Evolutionary conservation across 2,888 invertebrate genomes (phyloP).

Genomic region (Pogonocherus hispidulus): DNA sequence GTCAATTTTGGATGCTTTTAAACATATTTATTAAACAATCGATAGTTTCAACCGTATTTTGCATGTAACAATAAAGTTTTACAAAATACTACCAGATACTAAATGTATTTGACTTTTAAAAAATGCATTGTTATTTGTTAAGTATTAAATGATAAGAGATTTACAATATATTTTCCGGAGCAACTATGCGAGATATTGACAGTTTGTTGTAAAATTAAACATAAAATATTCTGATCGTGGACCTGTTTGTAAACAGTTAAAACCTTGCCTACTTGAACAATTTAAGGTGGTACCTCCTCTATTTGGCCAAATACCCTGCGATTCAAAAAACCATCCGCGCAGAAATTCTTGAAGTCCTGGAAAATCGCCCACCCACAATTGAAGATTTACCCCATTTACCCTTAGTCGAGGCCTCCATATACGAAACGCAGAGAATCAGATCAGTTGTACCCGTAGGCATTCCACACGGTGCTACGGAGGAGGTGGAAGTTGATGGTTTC

Average conservation of each 20-base stretch:
- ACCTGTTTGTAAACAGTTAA: not conserved
- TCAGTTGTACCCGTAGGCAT: constrained; percentile 87
- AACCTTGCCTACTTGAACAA: no score
- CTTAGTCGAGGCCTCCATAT: constrained; percentile 80
- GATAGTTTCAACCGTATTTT: no score
- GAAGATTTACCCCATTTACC: constrained; percentile 73
- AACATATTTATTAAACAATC: no score
- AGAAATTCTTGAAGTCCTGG: constrained; percentile 69
- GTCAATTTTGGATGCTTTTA: no score
- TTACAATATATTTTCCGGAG: no score
- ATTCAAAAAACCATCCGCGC: constrained; percentile 74
- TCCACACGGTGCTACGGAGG: constrained; percentile 82
- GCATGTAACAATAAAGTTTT: no score
- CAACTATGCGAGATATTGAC: no score
- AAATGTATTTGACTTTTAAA: no score
- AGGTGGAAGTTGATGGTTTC: constrained; percentile 69
- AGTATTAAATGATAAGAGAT: no score
- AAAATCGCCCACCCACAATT: constrained; percentile 67
- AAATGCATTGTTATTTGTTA: no score
- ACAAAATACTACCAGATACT: no score
- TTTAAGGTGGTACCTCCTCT: constrained; percentile 81
- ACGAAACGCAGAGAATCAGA: constrained; percentile 84
- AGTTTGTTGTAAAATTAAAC: no score
- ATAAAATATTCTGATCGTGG: not conserved
- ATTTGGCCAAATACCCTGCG: constrained; percentile 78